These are phyloP conservation scores for Heliornis fulica DNA, from an alignment of 2,113 vertebrate species.

Conservation along the genomic window DNA sequence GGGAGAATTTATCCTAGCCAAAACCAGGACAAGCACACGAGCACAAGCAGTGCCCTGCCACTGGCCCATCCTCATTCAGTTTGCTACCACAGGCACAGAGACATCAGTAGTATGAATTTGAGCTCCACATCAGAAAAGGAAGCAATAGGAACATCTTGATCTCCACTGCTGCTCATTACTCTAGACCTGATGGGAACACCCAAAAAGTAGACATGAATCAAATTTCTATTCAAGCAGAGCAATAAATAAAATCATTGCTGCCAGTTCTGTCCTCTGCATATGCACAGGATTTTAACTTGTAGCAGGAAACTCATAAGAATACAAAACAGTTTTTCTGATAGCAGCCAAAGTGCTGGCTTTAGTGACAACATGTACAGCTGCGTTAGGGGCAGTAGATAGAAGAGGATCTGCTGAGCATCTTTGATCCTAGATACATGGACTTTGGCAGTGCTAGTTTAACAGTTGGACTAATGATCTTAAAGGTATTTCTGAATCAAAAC, in stretches of 20 bases:
- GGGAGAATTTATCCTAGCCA: too few relatives aligned
- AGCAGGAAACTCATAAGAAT: neutral
- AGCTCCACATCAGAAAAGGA: neutral
- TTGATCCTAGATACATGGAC: neutral
- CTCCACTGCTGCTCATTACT: neutral
- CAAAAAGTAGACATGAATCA: neutral
- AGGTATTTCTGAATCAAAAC: too few relatives aligned
- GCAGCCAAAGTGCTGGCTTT: neutral
- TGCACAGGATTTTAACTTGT: neutral
- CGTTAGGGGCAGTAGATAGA: neutral
- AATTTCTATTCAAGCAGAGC: neutral
- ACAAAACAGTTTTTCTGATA: neutral
- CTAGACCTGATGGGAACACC: neutral
- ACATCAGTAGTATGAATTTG: neutral
- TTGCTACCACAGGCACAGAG: neutral
- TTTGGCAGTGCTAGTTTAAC: too few relatives aligned
- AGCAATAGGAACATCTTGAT: neutral
- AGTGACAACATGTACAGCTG: neutral
- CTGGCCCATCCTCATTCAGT: neutral
- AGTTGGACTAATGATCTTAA: too few relatives aligned
- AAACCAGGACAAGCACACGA: too few relatives aligned
- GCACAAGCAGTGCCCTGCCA: neutral
- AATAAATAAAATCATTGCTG: neutral
- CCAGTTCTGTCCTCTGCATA: neutral
- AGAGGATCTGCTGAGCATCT: neutral